These are phyloP conservation scores for Drosophila koepferae DNA, from an alignment of 2,888 invertebrate genomes.

Conservation along the genomic window DNA sequence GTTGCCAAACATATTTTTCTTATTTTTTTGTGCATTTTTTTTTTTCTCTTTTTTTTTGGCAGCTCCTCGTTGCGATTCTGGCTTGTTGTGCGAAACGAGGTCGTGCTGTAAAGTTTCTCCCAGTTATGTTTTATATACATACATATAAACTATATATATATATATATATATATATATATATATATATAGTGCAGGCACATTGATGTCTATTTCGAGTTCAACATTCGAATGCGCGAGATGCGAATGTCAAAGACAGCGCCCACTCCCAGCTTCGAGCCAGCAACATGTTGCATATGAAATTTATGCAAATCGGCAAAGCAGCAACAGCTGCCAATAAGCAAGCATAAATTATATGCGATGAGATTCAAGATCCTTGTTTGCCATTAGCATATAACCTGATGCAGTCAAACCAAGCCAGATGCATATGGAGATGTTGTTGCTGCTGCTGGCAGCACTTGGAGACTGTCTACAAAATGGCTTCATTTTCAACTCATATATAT, in stretches of 20 bases:
- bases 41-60: slow-evolving; percentile 13
- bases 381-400: slow-evolving; percentile 78
- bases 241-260: slow-evolving; percentile 69
- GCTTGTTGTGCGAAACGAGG: slow-evolving; percentile 49
- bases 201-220: slow-evolving; percentile 71
- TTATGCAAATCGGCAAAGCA: slow-evolving; percentile 66
- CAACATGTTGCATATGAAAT: slow-evolving; percentile 77
- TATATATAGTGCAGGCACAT: slow-evolving; percentile 36
- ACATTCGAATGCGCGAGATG: slow-evolving; percentile 39
- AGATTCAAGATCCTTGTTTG: slow-evolving; percentile 68
- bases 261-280: slow-evolving; percentile 43
- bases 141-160: slow-evolving; percentile 6
- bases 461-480: slow-evolving; percentile 64
- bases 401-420: slow-evolving; percentile 12
- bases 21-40: slow-evolving; percentile 28
- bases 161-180: slow-evolving; percentile 20
- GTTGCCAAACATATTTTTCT: slow-evolving; percentile 76
- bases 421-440: not conserved
- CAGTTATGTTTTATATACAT: not conserved
- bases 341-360: slow-evolving; percentile 75
- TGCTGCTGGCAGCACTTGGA: not conserved
- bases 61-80: slow-evolving; percentile 11
- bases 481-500: slow-evolving; percentile 47
- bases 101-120: slow-evolving; percentile 68
- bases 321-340: slow-evolving; percentile 74